Conservation (phyloP, 2,797 vertebrate genomes). For the Acrossocheilus wenchowensis region DNA sequence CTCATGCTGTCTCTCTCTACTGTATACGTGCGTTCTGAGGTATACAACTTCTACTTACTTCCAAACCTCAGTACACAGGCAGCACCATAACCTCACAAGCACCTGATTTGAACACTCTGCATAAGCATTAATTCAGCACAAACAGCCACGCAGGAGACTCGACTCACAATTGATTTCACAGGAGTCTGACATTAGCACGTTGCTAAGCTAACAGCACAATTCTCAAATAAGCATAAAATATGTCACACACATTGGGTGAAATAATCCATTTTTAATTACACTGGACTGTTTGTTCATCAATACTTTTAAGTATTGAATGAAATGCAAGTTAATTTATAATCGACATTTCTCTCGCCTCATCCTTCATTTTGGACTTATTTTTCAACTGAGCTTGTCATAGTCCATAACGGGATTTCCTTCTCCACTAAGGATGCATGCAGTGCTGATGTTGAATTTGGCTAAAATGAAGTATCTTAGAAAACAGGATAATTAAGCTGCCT, state of each 20-base stretch:
- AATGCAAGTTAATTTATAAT: constrained; percentile 24
- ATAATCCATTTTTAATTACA: constrained; percentile 39
- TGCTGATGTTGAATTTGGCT: not conserved
- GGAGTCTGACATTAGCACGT: not conserved
- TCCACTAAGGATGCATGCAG: not conserved
- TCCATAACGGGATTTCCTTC: too few species aligned
- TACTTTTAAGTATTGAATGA: constrained; percentile 3
- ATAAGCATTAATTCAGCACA: not conserved
- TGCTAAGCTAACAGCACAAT: constrained; percentile 7
- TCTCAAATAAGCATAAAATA: constrained; percentile 5
- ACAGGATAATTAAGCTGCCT: constrained; percentile 17
- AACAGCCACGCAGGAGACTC: not conserved
- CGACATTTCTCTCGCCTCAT: constrained; percentile 22
- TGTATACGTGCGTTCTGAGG: constrained; percentile 4
- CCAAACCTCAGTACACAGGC: not conserved
- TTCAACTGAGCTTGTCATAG: not conserved
- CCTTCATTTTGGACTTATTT: constrained; percentile 13
- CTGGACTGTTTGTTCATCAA: constrained; percentile 11
- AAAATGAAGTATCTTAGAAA: constrained; percentile 7
- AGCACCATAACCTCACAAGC: not conserved
- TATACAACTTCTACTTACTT: not conserved
- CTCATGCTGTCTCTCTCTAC: constrained; percentile 18
- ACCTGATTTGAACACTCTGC: not conserved
- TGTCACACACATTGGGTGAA: constrained; percentile 9
- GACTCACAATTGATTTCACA: not conserved